Evolutionary conservation across 2,888 invertebrate species (phyloP).

Genomic region (Ferrisia virgata): DNA sequence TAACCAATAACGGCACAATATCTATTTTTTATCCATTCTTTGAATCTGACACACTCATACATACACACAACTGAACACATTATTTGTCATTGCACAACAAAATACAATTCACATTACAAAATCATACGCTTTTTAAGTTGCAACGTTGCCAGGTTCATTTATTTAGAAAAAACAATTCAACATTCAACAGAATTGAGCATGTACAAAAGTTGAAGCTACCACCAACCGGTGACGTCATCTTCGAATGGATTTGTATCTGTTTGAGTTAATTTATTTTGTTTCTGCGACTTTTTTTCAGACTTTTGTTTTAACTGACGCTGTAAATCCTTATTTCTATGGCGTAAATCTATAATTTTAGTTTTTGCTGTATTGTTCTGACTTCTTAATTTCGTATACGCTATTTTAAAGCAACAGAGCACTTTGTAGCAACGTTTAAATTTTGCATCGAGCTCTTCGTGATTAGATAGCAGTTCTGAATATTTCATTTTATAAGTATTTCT

Average conservation of each 20-base stretch:
- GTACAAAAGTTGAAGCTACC: neutral
- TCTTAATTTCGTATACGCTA: neutral
- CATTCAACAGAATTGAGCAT: neutral
- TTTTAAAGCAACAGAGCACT: neutral
- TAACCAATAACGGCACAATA: slow-evolving; percentile 27
- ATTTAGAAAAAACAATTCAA: neutral
- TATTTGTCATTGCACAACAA: neutral
- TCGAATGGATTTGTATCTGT: neutral
- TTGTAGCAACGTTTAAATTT: slow-evolving; percentile 8
- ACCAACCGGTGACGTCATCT: slow-evolving; percentile 2
- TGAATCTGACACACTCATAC: neutral
- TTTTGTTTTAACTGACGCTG: neutral
- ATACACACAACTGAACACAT: neutral
- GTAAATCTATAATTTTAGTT: neutral
- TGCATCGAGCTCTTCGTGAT: neutral
- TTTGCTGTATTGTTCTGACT: neutral
- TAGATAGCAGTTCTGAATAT: neutral
- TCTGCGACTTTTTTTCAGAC: neutral
- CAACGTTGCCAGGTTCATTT: neutral
- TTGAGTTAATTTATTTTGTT: neutral
- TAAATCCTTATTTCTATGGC: neutral
- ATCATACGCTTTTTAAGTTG: neutral
- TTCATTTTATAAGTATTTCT: neutral
- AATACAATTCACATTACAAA: neutral
- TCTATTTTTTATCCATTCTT: neutral